phyloP scores from a whole-genome alignment of 2,113 vertebrate species.

The Catharus fuscescens region DNA sequence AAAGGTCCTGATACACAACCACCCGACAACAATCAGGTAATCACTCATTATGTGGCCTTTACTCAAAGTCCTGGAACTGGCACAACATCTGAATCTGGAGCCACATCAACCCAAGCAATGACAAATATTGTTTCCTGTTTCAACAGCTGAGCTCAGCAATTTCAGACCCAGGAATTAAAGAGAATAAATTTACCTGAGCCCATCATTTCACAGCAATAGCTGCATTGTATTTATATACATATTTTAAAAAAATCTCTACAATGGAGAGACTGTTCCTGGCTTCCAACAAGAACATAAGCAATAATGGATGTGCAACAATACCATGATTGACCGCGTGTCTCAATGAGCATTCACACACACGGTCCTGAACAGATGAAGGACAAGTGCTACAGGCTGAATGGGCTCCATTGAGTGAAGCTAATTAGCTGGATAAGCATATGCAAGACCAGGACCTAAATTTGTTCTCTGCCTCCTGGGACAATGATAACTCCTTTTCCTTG shows the following conservation, averaged over 20 bases:
- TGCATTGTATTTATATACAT: background rate
- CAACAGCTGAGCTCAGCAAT: background rate
- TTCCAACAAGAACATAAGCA: background rate
- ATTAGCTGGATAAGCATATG: slow-evolving; percentile 50
- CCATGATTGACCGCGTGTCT: background rate
- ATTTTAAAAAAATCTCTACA: background rate
- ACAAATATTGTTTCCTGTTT: background rate
- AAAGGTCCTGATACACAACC: slow-evolving; percentile 13
- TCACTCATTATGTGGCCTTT: slow-evolving; percentile 3
- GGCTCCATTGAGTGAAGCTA: slow-evolving; percentile 27
- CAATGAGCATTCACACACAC: background rate
- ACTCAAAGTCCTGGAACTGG: background rate
- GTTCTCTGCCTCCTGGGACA: slow-evolving; percentile 27
- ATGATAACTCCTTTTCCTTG: background rate
- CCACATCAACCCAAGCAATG: background rate
- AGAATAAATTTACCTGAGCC: background rate
- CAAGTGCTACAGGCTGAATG: slow-evolving; percentile 6
- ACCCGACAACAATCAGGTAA: background rate
- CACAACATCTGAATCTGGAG: background rate
- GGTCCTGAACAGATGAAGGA: slow-evolving; percentile 40
- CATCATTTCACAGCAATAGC: background rate
- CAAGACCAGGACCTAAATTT: slow-evolving; percentile 39
- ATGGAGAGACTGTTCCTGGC: background rate
- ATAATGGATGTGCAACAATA: background rate
- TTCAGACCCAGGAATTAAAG: background rate